A percentile compares a stretch with the other conserved stretches of the same genome.
These are phyloP conservation scores for Tetanocera ferruginea DNA, from an alignment of 2,888 invertebrate genomes.

Conservation along the genomic window DNA sequence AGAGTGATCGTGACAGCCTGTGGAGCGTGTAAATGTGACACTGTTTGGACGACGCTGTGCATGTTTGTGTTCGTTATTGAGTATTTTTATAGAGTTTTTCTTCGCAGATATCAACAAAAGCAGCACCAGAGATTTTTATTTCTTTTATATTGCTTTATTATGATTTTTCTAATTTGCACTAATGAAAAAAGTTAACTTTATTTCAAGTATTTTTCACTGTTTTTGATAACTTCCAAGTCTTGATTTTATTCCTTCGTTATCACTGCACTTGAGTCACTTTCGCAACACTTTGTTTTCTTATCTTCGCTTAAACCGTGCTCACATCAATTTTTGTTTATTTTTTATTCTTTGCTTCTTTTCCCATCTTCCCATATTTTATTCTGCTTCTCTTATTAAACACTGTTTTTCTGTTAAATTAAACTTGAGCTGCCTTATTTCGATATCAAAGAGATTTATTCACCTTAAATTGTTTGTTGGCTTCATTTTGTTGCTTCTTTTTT, in stretches of 20 bases:
- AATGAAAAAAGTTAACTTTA: too few relatives aligned
- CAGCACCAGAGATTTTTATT: too few relatives aligned
- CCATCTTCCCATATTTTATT: background rate
- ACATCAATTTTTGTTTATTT: slow-evolving; percentile 4
- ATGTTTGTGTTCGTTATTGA: too few relatives aligned
- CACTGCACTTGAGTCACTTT: slow-evolving; percentile 24
- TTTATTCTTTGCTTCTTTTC: slow-evolving; percentile 27
- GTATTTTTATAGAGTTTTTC: background rate
- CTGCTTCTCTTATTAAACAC: background rate
- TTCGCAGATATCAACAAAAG: background rate
- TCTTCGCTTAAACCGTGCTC: background rate
- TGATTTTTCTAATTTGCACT: too few relatives aligned
- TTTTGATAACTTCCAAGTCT: slow-evolving; percentile 58
- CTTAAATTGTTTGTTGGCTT: slow-evolving; percentile 48
- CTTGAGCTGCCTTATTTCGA: slow-evolving; percentile 3
- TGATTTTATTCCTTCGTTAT: slow-evolving; percentile 36
- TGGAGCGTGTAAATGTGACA: too few relatives aligned
- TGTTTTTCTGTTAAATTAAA: background rate
- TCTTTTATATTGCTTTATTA: too few relatives aligned
- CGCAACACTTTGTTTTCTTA: slow-evolving; percentile 33
- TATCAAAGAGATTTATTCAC: slow-evolving; percentile 6
- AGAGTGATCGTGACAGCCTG: too few relatives aligned
- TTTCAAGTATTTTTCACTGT: background rate
- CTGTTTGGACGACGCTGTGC: background rate
- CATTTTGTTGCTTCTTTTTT: slow-evolving; percentile 40